Evolutionary conservation across 2,113 vertebrate genomes (phyloP).

Genomic region (Sinocyclocheilus maitianheensis): DNA sequence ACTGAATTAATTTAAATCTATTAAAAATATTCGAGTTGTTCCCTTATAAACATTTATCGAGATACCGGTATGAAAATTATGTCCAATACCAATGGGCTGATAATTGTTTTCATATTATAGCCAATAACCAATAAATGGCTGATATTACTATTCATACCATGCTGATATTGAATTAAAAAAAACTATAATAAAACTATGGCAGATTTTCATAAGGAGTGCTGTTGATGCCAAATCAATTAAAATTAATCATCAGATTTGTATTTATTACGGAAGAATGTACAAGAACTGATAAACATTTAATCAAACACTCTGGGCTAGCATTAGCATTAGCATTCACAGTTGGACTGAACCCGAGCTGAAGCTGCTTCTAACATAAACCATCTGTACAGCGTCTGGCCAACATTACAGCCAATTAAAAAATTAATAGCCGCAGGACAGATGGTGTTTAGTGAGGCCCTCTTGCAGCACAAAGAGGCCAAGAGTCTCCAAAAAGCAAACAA

Average conservation of each 20-base stretch:
- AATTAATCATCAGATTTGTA: not conserved
- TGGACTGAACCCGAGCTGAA: not conserved
- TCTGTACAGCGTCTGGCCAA: slow-evolving; percentile 44
- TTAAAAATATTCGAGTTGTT: not conserved
- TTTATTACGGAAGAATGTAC: not conserved
- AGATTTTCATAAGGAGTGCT: too few species aligned
- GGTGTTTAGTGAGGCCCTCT: slow-evolving; percentile 2
- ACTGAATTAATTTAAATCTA: not conserved
- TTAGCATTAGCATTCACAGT: slow-evolving; percentile 2
- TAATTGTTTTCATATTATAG: not conserved
- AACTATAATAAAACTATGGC: too few species aligned
- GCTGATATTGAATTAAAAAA: too few species aligned
- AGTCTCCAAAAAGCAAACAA: slow-evolving; percentile 43
- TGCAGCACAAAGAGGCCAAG: slow-evolving; percentile 26
- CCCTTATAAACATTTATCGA: not conserved
- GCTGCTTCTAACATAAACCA: slow-evolving; percentile 38
- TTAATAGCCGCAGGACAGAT: slow-evolving; percentile 42
- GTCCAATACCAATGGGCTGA: not conserved
- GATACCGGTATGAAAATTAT: not conserved
- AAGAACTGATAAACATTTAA: slow-evolving; percentile 13
- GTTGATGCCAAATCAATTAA: not conserved
- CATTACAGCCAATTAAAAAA: slow-evolving; percentile 49
- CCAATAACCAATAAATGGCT: not conserved
- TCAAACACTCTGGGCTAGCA: not conserved
- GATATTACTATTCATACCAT: not conserved